Evolutionary conservation across 2,113 vertebrate species (phyloP).

Genomic region (Phocoena sinus): DNA sequence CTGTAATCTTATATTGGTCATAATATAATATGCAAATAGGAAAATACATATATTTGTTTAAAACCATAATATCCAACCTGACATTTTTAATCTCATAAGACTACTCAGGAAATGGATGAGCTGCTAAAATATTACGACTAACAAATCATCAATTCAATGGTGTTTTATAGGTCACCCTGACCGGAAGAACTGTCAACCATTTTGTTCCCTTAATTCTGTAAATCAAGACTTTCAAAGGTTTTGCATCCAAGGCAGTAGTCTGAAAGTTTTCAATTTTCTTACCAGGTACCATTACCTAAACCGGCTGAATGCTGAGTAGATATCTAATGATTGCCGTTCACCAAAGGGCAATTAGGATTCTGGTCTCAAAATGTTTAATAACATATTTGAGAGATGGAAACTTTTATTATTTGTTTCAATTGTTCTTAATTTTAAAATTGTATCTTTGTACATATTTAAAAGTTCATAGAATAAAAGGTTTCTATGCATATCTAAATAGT

Average conservation of each 20-base stretch:
- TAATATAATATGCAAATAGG: neutral
- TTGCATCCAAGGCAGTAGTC: neutral
- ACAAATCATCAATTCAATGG: neutral
- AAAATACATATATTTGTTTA: neutral
- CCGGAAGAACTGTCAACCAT: constrained; percentile 20
- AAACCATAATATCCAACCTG: neutral
- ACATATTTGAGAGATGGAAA: constrained; percentile 10
- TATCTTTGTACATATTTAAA: neutral
- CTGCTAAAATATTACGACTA: constrained; percentile 14
- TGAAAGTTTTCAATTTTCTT: constrained; percentile 56
- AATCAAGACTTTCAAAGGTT: constrained; percentile 39
- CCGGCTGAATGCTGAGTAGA: neutral
- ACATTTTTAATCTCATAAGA: neutral
- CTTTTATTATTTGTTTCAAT: constrained; percentile 46
- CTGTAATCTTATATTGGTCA: neutral
- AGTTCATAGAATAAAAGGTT: neutral
- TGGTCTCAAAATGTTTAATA: constrained; percentile 32
- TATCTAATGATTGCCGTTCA: neutral
- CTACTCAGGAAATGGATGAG: neutral
- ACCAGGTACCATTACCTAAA: neutral
- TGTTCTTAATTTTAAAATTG: constrained; percentile 34
- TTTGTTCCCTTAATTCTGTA: constrained; percentile 24
- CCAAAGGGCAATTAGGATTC: neutral
- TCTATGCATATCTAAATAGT: neutral
- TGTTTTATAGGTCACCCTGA: constrained; percentile 16